Base-by-base conservation (phyloP, 2,797 vertebrate genomes). In the Catostomus latipinnis region DNA sequence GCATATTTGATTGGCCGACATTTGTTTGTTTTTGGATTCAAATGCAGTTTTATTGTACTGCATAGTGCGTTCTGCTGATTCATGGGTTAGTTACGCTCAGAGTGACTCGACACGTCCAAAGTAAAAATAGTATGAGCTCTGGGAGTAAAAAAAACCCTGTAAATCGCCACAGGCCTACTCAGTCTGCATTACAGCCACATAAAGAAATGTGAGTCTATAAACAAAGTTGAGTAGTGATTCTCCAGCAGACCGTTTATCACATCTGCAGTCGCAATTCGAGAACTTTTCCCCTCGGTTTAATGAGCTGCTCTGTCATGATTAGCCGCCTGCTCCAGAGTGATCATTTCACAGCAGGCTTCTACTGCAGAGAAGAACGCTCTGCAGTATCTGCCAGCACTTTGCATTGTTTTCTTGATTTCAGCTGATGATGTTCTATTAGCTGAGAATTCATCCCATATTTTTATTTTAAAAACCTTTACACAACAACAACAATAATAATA, bases 201-300 rank as follows among this genome's bases (percentile, higher is more conserved):
- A 84, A 87, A 88, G 87, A 92, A 92, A 91, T 91, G 89, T 71
- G 72, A 86, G 86, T 82, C 80, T 85, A 74, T 69, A 89, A 89
- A 91, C 88, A 88, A 66, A 74, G 72, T 75, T 74, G 67, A 68
- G 84, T 81, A 4, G 8, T 6, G 60, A 50, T 88, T 84, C 74
- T 74, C 71, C n/a, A 10, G 78, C 12, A n/a, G 71, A 72, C 80
- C 22, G 65, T 83, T 89, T 85, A 87, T 87, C 73, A 82, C 87
- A 82, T 89, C 86, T 87, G 75, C 83, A 76, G 67, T 73, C 43
- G 81, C 18, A 76, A 86, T 83, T 60, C 13, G 46, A 86, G 73
- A 85, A 75, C 68, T 81, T 78, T 79, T 70, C n/a, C 58, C 74
- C 61, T 62, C 57, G 8, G 66, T 86, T 88, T 86, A 87, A 88